Evolutionary conservation across 2,113 vertebrate genomes (phyloP).

Genomic region (Actenoides hombroni): DNA sequence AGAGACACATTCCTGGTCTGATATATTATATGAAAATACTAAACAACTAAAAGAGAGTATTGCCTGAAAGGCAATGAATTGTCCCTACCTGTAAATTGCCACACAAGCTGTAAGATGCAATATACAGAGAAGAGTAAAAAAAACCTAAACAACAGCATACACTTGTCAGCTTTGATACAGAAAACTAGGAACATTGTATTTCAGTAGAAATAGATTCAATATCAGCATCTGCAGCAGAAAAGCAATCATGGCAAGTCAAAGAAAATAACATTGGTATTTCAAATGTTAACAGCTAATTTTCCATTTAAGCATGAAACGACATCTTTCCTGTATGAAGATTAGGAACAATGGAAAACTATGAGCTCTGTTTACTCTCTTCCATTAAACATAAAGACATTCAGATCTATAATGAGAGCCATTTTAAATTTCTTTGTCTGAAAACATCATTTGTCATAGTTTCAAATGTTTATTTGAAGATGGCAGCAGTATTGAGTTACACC

Average conservation of each 20-base stretch:
- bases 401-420: not conserved
- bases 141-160: too few relatives aligned
- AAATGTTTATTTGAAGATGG: not conserved
- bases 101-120: not conserved
- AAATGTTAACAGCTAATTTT: not conserved
- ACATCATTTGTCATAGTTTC: not conserved
- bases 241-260: not conserved
- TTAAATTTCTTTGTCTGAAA: not conserved
- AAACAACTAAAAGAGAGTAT: not conserved
- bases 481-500: not conserved
- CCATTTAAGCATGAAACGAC: not conserved
- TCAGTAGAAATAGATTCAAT: not conserved
- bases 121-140: not conserved
- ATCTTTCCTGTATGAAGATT: not conserved
- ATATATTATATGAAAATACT: not conserved
- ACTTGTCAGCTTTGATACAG: not conserved
- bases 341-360: not conserved
- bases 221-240: not conserved
- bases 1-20: not conserved
- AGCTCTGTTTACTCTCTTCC: not conserved
- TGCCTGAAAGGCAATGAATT: not conserved
- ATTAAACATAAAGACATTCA: not conserved
- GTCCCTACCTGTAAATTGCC: not conserved
- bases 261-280: not conserved
- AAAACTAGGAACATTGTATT: not conserved